Evolutionary conservation across 2,797 vertebrate genomes (phyloP).

Genomic region (Thunnus albacares): DNA sequence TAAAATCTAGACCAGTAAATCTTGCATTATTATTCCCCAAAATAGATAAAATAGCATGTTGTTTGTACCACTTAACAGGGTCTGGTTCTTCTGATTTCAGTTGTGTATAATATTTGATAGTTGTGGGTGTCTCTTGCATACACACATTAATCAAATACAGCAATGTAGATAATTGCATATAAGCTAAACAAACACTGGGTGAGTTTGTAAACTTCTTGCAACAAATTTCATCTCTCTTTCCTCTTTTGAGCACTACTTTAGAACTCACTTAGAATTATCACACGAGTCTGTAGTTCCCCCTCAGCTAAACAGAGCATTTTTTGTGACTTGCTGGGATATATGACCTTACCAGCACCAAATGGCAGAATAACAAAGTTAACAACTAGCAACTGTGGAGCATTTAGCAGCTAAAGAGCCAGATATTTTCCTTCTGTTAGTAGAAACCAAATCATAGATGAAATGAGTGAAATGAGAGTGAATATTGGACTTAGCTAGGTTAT

Average conservation of each 20-base stretch:
- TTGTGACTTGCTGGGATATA: neutral
- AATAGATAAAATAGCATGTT: neutral
- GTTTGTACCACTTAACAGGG: no score
- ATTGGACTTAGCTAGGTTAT: neutral
- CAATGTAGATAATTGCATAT: neutral
- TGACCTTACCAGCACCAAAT: neutral
- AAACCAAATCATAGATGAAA: neutral
- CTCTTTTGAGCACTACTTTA: neutral
- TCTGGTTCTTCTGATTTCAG: neutral
- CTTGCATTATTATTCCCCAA: neutral
- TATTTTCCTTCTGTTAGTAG: neutral
- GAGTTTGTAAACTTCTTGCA: neutral
- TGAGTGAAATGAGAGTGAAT: neutral
- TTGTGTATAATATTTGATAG: neutral
- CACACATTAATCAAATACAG: no score
- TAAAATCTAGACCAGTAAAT: neutral
- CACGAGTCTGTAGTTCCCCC: no score
- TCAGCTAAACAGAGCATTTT: no score
- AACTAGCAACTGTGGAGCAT: neutral
- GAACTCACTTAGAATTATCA: neutral
- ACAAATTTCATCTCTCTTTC: neutral
- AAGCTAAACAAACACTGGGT: no score
- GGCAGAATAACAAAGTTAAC: neutral
- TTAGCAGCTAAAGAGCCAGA: neutral
- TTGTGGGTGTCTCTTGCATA: neutral